Evolutionary conservation across 2,113 vertebrate genomes (phyloP).

Genomic region (Romanogobio albipinnatus): DNA sequence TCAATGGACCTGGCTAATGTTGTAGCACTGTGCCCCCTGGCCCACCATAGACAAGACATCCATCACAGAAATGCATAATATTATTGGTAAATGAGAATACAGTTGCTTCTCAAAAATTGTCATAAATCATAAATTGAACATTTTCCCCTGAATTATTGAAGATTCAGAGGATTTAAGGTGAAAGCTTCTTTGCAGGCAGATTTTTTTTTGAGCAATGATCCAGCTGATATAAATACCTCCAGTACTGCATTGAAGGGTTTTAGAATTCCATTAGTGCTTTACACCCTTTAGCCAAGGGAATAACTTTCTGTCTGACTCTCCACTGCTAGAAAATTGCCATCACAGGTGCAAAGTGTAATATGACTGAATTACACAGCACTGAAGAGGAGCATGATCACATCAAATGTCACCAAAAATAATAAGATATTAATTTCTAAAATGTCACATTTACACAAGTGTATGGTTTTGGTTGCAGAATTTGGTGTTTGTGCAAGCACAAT

Average conservation of each 20-base stretch:
- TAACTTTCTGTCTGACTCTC: conserved; percentile 13
- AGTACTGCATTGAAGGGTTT: conserved; percentile 1
- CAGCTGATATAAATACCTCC: conserved; percentile 36
- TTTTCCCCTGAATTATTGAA: not conserved
- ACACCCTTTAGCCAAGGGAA: conserved; percentile 18
- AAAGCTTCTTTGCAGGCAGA: conserved; percentile 6
- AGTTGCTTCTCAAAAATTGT: not conserved
- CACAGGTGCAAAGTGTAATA: conserved; percentile 22
- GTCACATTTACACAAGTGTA: conserved; percentile 13
- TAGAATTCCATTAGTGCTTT: conserved; percentile 47
- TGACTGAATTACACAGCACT: conserved; percentile 28
- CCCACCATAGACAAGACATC: not conserved
- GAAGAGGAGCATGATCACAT: conserved; percentile 34
- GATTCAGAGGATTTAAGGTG: not conserved
- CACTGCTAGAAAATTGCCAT: conserved; percentile 32
- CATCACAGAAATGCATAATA: conserved; percentile 7
- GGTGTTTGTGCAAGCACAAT: not conserved
- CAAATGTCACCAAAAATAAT: conserved; percentile 22
- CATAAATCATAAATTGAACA: not conserved
- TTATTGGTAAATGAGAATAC: not conserved
- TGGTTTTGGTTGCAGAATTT: not conserved
- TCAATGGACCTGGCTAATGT: not conserved
- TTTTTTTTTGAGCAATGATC: not conserved
- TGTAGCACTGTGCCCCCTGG: not conserved
- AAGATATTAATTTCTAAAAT: conserved; percentile 22